Conservation (phyloP, 2,888 invertebrate genomes). For the Hoplodrina blanda region DNA sequence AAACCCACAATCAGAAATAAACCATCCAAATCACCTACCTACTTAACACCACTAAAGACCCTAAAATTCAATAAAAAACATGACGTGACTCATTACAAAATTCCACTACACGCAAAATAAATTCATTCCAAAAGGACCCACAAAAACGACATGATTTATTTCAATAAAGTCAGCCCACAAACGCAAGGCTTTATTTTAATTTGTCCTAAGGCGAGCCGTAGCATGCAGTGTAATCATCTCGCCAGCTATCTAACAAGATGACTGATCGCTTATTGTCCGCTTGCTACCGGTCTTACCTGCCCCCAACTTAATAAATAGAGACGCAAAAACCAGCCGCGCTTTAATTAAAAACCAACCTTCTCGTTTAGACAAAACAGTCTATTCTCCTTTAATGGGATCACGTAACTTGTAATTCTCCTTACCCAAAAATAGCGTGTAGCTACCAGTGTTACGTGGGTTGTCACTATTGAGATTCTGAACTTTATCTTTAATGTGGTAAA, state of each 20-base stretch:
- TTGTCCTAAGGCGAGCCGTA: conserved; percentile 78
- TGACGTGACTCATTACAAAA: conserved; percentile 61
- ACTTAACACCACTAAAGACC: conserved; percentile 57
- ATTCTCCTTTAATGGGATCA: conserved; percentile 41
- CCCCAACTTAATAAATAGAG: conserved; percentile 60
- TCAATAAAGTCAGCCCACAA: conserved; percentile 55
- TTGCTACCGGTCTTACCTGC: conserved; percentile 86
- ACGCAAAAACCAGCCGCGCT: conserved; percentile 52
- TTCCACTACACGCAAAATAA: conserved; percentile 62
- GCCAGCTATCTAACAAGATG: conserved; percentile 84
- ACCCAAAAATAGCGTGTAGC: conserved; percentile 50
- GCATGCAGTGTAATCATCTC: conserved; percentile 80
- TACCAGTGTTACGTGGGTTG: conserved; percentile 64
- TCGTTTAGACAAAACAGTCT: conserved; percentile 41
- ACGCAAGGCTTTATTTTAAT: conserved; percentile 74
- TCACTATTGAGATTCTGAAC: conserved; percentile 42
- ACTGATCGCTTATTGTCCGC: conserved; percentile 88
- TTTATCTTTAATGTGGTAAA: conserved; percentile 34
- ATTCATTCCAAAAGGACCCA: conserved; percentile 57
- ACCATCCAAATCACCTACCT: conserved; percentile 42
- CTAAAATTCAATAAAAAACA: conserved; percentile 65
- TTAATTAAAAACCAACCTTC: conserved; percentile 65
- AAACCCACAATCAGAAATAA: conserved; percentile 30
- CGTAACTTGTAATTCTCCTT: conserved; percentile 48
- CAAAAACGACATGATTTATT: conserved; percentile 62